Evolutionary conservation across 2,888 invertebrate species (phyloP).

Genomic region (Synanthedon formicaeformis): DNA sequence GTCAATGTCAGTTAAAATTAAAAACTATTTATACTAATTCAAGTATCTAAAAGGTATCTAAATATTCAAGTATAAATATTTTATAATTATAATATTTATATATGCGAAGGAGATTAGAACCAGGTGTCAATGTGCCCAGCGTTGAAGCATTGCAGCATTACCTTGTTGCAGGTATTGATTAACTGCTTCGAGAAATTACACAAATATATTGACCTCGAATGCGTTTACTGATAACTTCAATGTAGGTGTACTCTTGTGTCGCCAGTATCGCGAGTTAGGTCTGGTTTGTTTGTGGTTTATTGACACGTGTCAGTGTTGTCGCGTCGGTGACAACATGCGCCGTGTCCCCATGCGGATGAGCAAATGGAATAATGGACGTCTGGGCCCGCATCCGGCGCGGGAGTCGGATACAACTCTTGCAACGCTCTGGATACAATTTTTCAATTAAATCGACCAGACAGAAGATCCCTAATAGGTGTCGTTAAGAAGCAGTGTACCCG

Average conservation of each 20-base stretch:
- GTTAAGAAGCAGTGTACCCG: conserved; percentile 70
- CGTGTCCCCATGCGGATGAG: conserved; percentile 66
- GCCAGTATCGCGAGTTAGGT: conserved; percentile 5
- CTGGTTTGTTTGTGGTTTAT: conserved; percentile 41
- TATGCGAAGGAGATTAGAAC: too few species aligned
- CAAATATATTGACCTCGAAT: background rate
- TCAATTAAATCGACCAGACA: conserved; percentile 69
- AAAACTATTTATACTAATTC: too few species aligned
- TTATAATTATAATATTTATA: too few species aligned
- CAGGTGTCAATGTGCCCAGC: too few species aligned
- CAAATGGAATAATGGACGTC: conserved; percentile 70
- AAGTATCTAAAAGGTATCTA: too few species aligned
- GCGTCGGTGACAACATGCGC: conserved; percentile 10
- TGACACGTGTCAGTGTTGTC: conserved; percentile 43
- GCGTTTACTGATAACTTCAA: conserved; percentile 28
- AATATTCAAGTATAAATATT: too few species aligned
- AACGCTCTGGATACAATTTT: conserved; percentile 68
- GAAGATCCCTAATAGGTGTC: conserved; percentile 70
- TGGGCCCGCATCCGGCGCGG: conserved; percentile 69
- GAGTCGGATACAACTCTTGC: conserved; percentile 66
- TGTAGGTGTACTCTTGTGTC: conserved; percentile 24
- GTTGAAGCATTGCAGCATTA: too few species aligned
- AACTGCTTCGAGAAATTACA: too few species aligned
- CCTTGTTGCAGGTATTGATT: too few species aligned
- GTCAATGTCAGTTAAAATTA: too few species aligned